Evolutionary conservation across 1,140 invertebrate genomes (phyloP).

Genomic region (Popillia japonica): DNA sequence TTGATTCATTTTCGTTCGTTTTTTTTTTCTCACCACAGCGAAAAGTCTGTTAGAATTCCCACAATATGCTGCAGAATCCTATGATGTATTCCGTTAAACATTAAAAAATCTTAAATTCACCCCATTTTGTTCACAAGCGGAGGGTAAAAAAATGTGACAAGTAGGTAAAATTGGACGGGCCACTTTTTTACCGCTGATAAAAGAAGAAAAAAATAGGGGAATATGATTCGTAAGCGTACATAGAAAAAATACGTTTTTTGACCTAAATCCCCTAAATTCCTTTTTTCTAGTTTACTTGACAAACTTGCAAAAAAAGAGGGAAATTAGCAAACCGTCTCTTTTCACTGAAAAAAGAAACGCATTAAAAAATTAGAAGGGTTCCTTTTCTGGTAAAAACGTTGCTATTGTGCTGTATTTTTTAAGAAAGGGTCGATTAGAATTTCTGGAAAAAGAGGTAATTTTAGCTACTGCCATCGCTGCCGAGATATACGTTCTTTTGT

Average conservation of each 20-base stretch:
- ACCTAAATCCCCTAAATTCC: constrained; percentile 4
- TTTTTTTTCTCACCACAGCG: background rate
- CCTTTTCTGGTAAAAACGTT: background rate
- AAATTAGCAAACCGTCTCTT: constrained; percentile 16
- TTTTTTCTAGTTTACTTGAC: constrained; percentile 9
- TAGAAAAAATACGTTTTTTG: constrained; percentile 6
- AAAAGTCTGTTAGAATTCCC: constrained; percentile 28
- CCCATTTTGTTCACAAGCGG: constrained; percentile 6
- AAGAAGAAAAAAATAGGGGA: background rate
- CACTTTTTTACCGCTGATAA: constrained; percentile 10
- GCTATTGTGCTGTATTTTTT: background rate
- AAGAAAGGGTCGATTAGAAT: constrained; percentile 7
- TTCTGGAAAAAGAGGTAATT: constrained; percentile 25
- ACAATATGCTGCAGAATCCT: background rate
- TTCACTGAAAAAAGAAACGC: background rate
- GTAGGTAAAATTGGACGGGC: constrained; percentile 23
- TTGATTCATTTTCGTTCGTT: background rate
- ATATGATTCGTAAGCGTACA: background rate
- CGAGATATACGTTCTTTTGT: background rate
- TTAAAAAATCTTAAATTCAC: constrained; percentile 34
- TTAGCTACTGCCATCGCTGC: background rate
- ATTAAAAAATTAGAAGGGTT: constrained; percentile 16
- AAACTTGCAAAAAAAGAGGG: background rate
- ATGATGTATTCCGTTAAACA: constrained; percentile 18
- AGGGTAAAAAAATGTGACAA: constrained; percentile 6